phyloP scores from a whole-genome alignment of 1,140 invertebrate genomes.

The Dreissena rostriformis region DNA sequence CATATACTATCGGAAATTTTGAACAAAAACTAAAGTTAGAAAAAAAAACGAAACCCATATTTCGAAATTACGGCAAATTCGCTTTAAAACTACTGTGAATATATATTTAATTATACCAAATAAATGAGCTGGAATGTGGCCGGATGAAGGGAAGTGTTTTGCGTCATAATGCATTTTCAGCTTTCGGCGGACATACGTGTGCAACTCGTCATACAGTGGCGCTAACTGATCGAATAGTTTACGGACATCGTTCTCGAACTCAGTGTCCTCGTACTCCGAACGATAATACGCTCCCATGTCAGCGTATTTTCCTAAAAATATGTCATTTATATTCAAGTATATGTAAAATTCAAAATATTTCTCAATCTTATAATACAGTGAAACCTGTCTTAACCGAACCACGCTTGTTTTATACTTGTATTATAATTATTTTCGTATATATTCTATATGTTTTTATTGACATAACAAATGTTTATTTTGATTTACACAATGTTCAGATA shows the following conservation, averaged over 20 bases:
- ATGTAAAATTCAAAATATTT: no score
- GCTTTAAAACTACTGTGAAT: neutral
- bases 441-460: no score
- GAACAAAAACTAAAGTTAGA: neutral
- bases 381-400: no score
- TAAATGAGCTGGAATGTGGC: constrained; percentile 80
- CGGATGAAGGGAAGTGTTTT: constrained; percentile 66
- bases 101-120: constrained; percentile 83
- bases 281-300: constrained; percentile 88
- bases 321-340: no score
- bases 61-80: neutral
- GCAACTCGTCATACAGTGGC: constrained; percentile 93
- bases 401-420: no score
- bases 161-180: constrained; percentile 85
- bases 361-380: no score
- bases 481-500: no score
- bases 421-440: no score
- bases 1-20: no score
- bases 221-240: constrained; percentile 91
- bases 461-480: no score
- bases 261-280: constrained; percentile 72
- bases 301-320: constrained; percentile 75
- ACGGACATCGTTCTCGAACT: constrained; percentile 85
- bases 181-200: constrained; percentile 93
- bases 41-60: no score